Base-by-base conservation (phyloP, 2,797 vertebrate genomes). In the Mormyrus hasselquistii region DNA sequence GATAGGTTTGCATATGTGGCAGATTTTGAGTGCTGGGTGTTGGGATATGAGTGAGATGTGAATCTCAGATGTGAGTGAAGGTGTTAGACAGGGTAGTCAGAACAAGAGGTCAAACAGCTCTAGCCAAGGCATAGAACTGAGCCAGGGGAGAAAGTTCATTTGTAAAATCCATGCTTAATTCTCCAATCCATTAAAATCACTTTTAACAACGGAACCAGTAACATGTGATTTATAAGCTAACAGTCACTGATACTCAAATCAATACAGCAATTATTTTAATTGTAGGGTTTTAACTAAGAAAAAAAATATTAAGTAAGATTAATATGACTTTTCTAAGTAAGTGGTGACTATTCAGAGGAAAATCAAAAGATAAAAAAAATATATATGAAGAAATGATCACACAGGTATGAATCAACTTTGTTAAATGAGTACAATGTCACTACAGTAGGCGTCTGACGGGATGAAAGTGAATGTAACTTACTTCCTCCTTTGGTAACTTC, bases 401-500 rank as follows among this genome's bases (percentile, higher is more conserved):
- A 41, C 12, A 19, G 3, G 69, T 76, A 41, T 41, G 29, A 76
- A 41, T 41, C 5, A 16, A 19, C 34, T 5, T 76, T 85, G 52
- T 85, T 50, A 44, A 76, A 44, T 76, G 38, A 41, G 16, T 38
- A 38, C 14, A 38, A 38, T 44, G 73, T 0, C 79, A 1, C n/a
- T 53, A 52, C 83, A 50, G 50, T 85, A 85, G 22, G 5, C 3
- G 9, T 29, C 50, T 85, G 10, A 47, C 4, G 85, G 29, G 5
- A n/a, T 59, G 57, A 65, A 52, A 62, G 86, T 47, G 8, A 87
- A 87, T 10, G 38, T 52, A 65, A 47, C 55, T 10, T 22, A 89
- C 83, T 89, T 89, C 88, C 88, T 89, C 47, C 88, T 89, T 38
- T 25, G 19, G 82, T 86, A 86, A 89, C 47, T 86, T 53, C 47